A percentile compares a stretch with the other conserved stretches of the same genome.
Evolutionary conservation across 2,797 vertebrate genomes (phyloP).

Genomic region (Sphenopsis melanotis): DNA sequence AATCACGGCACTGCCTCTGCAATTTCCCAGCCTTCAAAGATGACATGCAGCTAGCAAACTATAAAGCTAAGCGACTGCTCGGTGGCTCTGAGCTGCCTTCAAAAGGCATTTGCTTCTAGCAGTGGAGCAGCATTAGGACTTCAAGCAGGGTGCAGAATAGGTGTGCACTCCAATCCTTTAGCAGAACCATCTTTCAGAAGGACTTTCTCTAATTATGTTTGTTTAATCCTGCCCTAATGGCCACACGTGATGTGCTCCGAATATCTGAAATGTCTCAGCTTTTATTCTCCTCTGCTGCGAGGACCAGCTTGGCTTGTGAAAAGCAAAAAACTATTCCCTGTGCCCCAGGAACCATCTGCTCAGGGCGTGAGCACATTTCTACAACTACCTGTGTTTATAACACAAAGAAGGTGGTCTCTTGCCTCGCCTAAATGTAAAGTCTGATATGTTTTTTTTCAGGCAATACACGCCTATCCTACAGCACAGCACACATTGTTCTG

Average conservation of each 20-base stretch:
- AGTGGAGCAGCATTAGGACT: conserved; percentile 9
- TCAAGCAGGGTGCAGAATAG: conserved; percentile 12
- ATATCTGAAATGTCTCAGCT: neutral
- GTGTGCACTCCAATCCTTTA: neutral
- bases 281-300: neutral
- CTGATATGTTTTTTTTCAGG: neutral
- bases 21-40: conserved; percentile 64
- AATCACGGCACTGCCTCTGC: conserved; percentile 50
- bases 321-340: neutral
- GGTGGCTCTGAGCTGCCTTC: conserved; percentile 54
- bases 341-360: neutral
- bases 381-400: neutral
- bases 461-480: neutral
- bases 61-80: conserved; percentile 43
- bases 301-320: neutral
- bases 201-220: conserved; percentile 27
- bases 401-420: neutral
- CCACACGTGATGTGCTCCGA: neutral
- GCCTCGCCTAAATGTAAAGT: neutral
- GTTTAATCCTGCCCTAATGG: conserved; percentile 42
- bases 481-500: neutral
- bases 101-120: conserved; percentile 48
- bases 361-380: neutral
- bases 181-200: neutral
- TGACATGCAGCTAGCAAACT: conserved; percentile 51